A percentile compares a stretch with the other conserved stretches of the same genome.
Conservation (phyloP, 1,140 invertebrate genomes). For the Chymomyza costata region DNA sequence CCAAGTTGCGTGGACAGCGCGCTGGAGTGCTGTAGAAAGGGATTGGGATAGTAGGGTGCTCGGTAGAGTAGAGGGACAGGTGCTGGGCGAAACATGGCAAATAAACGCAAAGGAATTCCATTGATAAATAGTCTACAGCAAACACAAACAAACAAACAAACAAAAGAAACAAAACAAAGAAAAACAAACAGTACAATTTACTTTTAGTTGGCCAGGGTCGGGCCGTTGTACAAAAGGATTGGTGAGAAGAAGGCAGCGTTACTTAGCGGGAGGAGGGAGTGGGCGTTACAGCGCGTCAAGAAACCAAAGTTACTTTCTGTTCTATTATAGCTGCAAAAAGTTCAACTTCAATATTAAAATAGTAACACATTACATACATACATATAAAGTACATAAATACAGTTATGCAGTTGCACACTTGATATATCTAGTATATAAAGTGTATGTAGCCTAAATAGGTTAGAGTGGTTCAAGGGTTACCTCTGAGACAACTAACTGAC, state of each 20-base stretch:
- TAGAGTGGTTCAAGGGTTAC: constrained; percentile 24
- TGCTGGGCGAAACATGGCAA: constrained; percentile 45
- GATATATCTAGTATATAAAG: too few relatives aligned
- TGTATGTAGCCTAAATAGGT: too few relatives aligned
- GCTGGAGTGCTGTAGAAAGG: constrained; percentile 2
- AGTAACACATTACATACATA: constrained; percentile 29
- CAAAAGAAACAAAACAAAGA: constrained; percentile 17
- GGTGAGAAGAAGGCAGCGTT: constrained; percentile 44
- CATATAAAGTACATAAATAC: constrained; percentile 17
- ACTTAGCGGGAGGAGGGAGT: constrained; percentile 28
- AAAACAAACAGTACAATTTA: constrained; percentile 59
- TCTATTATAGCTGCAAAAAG: constrained; percentile 27
- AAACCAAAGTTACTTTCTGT: constrained; percentile 45
- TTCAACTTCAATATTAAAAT: constrained; percentile 48
- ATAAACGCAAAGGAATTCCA: constrained; percentile 50
- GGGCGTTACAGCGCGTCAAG: constrained; percentile 6
- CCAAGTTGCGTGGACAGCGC: background rate
- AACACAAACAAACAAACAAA: constrained; percentile 5
- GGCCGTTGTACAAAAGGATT: constrained; percentile 36
- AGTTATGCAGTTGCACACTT: too few relatives aligned
- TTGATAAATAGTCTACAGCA: constrained; percentile 29
- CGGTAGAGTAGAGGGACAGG: constrained; percentile 12
- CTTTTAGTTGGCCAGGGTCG: constrained; percentile 37
- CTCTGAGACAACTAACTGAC: constrained; percentile 58
- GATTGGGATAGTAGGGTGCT: constrained; percentile 18